Evolutionary conservation across 2,113 vertebrate species (phyloP).

Genomic region (Callipepla squamata): DNA sequence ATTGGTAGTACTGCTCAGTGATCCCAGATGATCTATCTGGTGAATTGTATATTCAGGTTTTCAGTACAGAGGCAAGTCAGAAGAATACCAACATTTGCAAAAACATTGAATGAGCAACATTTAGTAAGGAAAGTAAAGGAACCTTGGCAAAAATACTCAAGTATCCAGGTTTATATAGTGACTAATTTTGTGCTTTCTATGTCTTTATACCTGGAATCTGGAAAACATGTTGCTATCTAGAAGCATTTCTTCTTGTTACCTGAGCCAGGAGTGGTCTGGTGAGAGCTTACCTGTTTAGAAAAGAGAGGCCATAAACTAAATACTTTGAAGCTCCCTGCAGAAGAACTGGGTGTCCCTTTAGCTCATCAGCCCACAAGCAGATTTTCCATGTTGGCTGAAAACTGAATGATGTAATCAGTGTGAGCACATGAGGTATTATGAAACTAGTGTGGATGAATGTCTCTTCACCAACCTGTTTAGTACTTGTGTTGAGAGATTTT

Average conservation of each 20-base stretch:
- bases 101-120: not conserved
- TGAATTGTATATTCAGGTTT: not conserved
- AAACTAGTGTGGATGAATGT: not conserved
- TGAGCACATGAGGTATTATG: not conserved
- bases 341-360: not conserved
- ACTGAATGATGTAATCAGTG: not conserved
- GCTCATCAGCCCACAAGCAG: not conserved
- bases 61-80: not conserved
- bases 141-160: not conserved
- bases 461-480: not conserved
- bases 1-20: not conserved
- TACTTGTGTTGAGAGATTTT: not conserved
- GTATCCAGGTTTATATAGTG: not conserved
- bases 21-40: not conserved
- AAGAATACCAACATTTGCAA: not conserved
- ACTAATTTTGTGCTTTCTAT: not conserved
- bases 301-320: rapidly evolving
- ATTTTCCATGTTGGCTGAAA: not conserved
- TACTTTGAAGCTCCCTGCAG: not conserved
- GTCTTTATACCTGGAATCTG: not conserved
- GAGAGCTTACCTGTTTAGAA: not conserved
- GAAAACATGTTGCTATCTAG: not conserved
- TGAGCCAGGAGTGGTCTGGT: not conserved
- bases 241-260: not conserved
- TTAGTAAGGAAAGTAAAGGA: not conserved